Conservation (phyloP, 2,797 vertebrate species). For the Odontamblyopus lacepedii region DNA sequence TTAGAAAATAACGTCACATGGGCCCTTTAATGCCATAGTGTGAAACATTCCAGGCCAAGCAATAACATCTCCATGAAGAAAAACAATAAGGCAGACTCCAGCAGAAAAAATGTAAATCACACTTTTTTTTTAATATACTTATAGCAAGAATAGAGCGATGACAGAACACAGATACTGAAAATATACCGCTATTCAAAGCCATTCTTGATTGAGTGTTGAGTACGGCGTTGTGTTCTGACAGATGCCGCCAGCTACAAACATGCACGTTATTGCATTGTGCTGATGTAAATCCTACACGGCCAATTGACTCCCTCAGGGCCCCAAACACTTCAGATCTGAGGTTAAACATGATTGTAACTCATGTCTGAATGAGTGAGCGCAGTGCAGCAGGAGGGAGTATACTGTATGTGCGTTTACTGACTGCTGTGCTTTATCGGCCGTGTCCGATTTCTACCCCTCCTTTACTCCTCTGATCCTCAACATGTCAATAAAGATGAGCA, state of each 20-base stretch:
- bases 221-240: background rate
- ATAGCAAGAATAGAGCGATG: background rate
- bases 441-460: background rate
- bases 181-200: background rate
- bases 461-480: background rate
- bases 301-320: background rate
- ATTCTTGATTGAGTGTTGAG: background rate
- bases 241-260: background rate
- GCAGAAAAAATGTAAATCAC: too few relatives aligned
- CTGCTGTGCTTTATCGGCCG: conserved; percentile 3
- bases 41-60: too few relatives aligned
- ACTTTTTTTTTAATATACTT: too few relatives aligned
- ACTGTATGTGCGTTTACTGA: conserved; percentile 20
- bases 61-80: too few relatives aligned
- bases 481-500: background rate
- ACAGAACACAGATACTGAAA: background rate
- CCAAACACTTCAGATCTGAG: background rate
- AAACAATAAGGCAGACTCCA: too few relatives aligned
- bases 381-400: background rate
- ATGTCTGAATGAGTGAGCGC: background rate
- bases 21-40: too few relatives aligned
- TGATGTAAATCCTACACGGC: background rate
- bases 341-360: conserved; percentile 11
- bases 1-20: too few relatives aligned
- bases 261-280: background rate